Percentiles rank a stretch among this genome's conserved stretches.
Conservation (phyloP, 2,113 vertebrate genomes). For the Paracanthobrama guichenoti region DNA sequence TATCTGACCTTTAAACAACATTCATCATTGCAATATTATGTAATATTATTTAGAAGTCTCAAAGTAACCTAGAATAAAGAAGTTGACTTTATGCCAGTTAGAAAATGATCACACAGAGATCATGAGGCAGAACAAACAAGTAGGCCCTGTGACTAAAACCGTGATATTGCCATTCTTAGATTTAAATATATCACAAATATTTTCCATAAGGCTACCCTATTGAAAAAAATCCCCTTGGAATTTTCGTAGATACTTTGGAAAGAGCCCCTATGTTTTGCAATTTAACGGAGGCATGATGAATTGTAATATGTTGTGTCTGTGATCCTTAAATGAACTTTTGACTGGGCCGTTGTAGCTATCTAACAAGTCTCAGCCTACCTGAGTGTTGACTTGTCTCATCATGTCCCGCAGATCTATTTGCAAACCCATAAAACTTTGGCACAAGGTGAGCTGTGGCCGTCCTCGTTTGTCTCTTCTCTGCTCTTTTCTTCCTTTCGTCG, state of each 20-base stretch:
- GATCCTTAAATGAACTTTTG: not conserved
- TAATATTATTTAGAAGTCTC: not conserved
- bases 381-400: slow-evolving; percentile 67
- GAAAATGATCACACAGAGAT: not conserved
- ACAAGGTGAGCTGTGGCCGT: slow-evolving; percentile 38
- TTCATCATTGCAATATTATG: not conserved
- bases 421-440: slow-evolving; percentile 63
- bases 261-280: slow-evolving; percentile 33
- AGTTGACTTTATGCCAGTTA: not conserved
- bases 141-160: not conserved
- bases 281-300: not conserved
- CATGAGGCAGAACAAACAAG: not conserved
- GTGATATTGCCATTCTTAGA: not conserved
- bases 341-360: not conserved
- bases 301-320: not conserved
- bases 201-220: not conserved
- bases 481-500: not conserved
- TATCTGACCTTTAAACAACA: not conserved
- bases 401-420: slow-evolving; percentile 75
- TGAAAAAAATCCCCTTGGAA: slow-evolving; percentile 45
- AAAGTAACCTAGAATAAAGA: not conserved
- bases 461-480: slow-evolving; percentile 45
- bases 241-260: slow-evolving; percentile 16
- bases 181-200: not conserved
- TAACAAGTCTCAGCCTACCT: slow-evolving; percentile 59